Base-by-base conservation (phyloP, 2,797 vertebrate species). In the Diceros bicornis region DNA sequence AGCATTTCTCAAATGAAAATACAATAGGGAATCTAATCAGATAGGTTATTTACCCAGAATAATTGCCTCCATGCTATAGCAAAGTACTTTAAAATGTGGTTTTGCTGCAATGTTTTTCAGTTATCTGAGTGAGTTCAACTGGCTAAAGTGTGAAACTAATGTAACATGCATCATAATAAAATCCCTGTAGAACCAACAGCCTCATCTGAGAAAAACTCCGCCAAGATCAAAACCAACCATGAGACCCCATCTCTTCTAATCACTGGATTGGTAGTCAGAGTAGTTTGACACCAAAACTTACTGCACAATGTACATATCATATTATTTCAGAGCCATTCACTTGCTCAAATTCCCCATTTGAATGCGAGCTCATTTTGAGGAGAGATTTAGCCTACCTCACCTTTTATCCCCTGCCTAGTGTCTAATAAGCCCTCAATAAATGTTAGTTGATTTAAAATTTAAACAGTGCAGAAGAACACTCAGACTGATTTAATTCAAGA, bases 1-100 rank as follows among this genome's bases (percentile, higher is more conserved):
- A 96, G 81, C 57, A 90, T 71, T 94, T 97, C 97, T 97, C 75
- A 97, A 96, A 94, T 86, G 89, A 98, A 97, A 96, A 97, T 97
- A 97, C 89, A 97, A 97, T 97, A 97, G 68, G 79, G 52, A 32
- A 97, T 78, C 95, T 97, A 97, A 97, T 93, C 81, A 50, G 68
- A 96, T 81, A 96, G 68, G 75, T 92, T 95, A 97, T 97, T 96
- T 97, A 96, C 55, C 81, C 68, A 92, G 96, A 97, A 97, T 97
- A 98, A 98, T 97, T 97, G 85, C 88, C 96, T 96, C 79, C 75
- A 88, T 78, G 90, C 32, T 92, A 84, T 37, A 96, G 50, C 50
- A 92, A 85, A 96, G 82, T 91, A 83, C 75, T 97, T 91, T 88
- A 90, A 93, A 89, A 89, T 90, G 81, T 96, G 74, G 27, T 47